phyloP scores from a whole-genome alignment of 2,888 invertebrate genomes.

The Acanthopleura granulata region DNA sequence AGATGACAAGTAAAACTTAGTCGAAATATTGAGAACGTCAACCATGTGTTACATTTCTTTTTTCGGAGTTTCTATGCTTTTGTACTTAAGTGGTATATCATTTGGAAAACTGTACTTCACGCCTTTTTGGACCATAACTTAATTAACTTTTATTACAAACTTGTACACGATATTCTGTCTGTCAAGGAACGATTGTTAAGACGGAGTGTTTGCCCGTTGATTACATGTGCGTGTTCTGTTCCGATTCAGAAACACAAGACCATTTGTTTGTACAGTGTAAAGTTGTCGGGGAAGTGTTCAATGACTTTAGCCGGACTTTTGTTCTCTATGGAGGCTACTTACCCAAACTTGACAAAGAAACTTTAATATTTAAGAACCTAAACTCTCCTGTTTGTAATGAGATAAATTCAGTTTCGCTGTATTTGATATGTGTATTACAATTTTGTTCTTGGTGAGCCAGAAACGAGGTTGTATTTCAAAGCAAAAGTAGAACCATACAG shows the following conservation, averaged over 20 bases:
- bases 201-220: background rate
- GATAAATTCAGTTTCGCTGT: background rate
- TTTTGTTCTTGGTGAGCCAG: background rate
- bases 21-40: too few species aligned
- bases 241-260: background rate
- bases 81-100: background rate
- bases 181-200: background rate
- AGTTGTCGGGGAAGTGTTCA: background rate
- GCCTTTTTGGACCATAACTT: background rate
- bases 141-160: background rate
- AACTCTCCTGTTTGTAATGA: background rate
- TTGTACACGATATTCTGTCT: background rate
- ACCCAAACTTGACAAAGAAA: background rate
- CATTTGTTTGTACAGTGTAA: conserved; percentile 5
- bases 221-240: background rate
- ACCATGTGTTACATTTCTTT: too few species aligned
- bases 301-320: background rate
- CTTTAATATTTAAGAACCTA: background rate
- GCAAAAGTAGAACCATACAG: background rate
- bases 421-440: background rate
- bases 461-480: background rate
- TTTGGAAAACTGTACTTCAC: background rate
- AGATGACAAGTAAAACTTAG: too few species aligned
- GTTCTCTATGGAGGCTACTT: background rate
- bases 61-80: too few species aligned